A percentile compares a stretch with the other conserved stretches of the same genome.
phyloP scores from a whole-genome alignment of 2,113 vertebrate genomes.

The Anarhynchus alexandrinus region DNA sequence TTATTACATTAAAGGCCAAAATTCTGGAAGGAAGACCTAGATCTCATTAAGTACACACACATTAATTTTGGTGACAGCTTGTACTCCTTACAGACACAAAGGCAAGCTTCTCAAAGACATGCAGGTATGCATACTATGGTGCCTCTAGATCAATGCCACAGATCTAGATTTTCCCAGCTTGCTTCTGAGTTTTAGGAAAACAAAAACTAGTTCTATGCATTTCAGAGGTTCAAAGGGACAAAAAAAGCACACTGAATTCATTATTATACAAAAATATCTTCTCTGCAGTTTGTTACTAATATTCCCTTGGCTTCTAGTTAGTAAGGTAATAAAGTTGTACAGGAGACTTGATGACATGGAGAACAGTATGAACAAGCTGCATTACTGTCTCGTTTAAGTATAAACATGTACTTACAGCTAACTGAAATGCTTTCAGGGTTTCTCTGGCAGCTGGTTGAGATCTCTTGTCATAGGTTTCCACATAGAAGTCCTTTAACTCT shows the following conservation, averaged over 20 bases:
- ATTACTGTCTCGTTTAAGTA: background rate
- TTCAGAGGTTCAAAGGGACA: background rate
- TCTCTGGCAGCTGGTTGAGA: conserved; percentile 69
- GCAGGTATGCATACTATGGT: background rate
- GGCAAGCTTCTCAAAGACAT: background rate
- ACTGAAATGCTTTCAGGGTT: conserved; percentile 84
- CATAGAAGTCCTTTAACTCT: conserved; percentile 84
- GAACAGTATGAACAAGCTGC: background rate
- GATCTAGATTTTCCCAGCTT: background rate
- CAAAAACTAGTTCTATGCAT: background rate
- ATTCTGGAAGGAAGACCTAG: background rate
- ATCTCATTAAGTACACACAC: background rate
- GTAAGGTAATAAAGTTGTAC: background rate
- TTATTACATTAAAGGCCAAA: background rate
- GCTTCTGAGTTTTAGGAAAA: background rate
- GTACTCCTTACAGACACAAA: background rate
- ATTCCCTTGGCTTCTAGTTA: background rate
- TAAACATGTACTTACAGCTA: conserved; percentile 70
- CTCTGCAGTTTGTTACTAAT: background rate
- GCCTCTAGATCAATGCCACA: background rate
- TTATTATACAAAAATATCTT: background rate
- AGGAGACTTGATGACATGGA: background rate
- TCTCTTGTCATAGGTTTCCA: conserved; percentile 75
- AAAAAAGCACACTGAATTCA: background rate
- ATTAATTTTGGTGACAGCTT: background rate